Percentiles rank a stretch among this genome's conserved stretches.
Conservation (phyloP, 2,113 vertebrate species). For the Pollimyrus isidori region DNA sequence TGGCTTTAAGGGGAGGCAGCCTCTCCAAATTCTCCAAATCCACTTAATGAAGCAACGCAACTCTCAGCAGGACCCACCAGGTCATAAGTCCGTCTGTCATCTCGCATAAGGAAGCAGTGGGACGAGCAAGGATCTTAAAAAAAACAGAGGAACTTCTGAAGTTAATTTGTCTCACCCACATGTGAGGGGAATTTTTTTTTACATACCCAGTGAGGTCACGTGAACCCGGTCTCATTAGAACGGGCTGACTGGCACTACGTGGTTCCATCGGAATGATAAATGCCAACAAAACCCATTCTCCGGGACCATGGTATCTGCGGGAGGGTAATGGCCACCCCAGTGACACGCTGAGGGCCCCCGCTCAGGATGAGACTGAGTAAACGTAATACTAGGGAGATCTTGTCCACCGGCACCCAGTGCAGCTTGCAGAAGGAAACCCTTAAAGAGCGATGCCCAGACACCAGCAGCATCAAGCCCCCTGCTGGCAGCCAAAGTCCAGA, state of each 20-base stretch:
- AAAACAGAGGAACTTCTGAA: neutral
- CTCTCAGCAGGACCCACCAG: neutral
- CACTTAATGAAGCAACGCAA: neutral
- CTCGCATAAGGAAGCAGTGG: neutral
- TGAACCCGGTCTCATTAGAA: neutral
- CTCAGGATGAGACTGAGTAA: neutral
- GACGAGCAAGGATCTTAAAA: neutral
- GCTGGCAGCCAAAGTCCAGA: neutral
- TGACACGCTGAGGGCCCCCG: neutral
- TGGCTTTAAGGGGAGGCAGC: constrained; percentile 37
- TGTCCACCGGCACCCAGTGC: neutral
- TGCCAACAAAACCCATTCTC: neutral
- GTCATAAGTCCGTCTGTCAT: neutral
- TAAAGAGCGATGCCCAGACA: neutral
- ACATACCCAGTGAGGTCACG: neutral
- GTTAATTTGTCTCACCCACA: neutral
- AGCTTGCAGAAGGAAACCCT: neutral
- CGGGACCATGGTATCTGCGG: neutral
- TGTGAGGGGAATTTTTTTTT: neutral
- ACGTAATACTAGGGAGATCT: neutral
- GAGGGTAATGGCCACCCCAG: neutral
- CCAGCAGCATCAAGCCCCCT: neutral
- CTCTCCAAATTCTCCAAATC: neutral
- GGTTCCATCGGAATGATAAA: neutral
- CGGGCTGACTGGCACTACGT: neutral